Base-by-base conservation (phyloP, 2,797 vertebrate species). In the Fistularia commersonii region DNA sequence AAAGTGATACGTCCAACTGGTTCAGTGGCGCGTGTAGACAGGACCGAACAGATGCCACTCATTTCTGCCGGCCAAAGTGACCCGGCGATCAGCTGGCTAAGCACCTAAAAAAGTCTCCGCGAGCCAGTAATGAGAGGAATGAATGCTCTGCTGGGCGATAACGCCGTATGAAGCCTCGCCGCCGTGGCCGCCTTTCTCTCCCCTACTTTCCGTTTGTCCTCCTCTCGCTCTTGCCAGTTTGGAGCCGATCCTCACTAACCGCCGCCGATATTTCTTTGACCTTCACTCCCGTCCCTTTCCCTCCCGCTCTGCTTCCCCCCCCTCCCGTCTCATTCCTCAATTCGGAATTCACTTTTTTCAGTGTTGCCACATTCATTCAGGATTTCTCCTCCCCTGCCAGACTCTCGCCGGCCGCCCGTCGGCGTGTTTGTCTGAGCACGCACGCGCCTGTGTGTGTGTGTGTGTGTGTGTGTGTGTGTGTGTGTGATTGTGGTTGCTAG, bases 21-120 rank as follows among this genome's bases (percentile, higher is more conserved):
- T 81, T 61, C 23, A 7, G 72, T n/a, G 57, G 58, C 7, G 39
- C 13, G 39, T 67, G 32, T 68, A 55, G 74, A 68, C 72, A 37
- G 71, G 43, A 53, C 62, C 13, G 42, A 83, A 73, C 84, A 85
- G 83, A 86, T 79, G 81, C 70, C 81, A 64, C 71, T 80, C 69
- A 74, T 61, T 77, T 67, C 54, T 34, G 42, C 51, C 3, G 57
- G 78, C 69, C 76, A 84, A 79, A 81, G 73, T 81, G 76, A 76
- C 79, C 77, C 69, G 45, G 64, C 64, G 48, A 82, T 82, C 73
- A 77, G 75, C 76, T 74, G 77, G 77, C 76, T 57, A 68, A 79
- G 72, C 64, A 77, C 65, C 66, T 70, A 51, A 56, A 78, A 23
- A 72, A 64, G 72, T 52, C 58, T 56, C 56, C 65, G 66, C 60